Conservation (phyloP, 2,113 vertebrate species). For the Carettochelys insculpta region DNA sequence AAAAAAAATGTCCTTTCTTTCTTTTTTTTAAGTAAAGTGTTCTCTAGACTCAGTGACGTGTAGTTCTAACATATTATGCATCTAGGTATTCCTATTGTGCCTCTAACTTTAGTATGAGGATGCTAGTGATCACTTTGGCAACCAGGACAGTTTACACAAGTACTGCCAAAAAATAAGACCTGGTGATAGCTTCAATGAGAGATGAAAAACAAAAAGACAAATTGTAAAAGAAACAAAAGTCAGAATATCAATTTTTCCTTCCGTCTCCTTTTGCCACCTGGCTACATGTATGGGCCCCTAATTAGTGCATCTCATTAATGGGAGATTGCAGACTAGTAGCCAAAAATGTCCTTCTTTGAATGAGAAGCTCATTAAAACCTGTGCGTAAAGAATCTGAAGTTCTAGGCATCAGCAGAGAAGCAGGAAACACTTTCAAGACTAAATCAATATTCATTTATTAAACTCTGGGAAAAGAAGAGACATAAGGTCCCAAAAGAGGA, state of each 20-base stretch:
- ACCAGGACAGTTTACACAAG: conserved; percentile 45
- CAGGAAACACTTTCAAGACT: neutral
- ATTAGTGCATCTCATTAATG: conserved; percentile 56
- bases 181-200: conserved; percentile 17
- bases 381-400: neutral
- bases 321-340: neutral
- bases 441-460: neutral
- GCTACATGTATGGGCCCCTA: conserved; percentile 15
- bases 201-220: conserved; percentile 39
- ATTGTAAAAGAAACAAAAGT: conserved; percentile 24
- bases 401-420: neutral
- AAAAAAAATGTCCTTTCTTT: too few relatives aligned
- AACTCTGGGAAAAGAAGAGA: neutral
- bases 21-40: neutral
- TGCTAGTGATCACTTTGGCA: conserved; percentile 7
- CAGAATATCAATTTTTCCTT: neutral
- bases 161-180: neutral
- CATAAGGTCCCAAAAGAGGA: neutral
- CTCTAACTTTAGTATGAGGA: neutral
- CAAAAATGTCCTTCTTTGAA: neutral
- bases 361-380: neutral
- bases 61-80: neutral
- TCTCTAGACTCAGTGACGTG: neutral
- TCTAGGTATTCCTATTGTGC: conserved; percentile 5
- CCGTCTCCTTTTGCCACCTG: conserved; percentile 4